Conservation (phyloP, 2,113 vertebrate species). For the Laticauda colubrina region DNA sequence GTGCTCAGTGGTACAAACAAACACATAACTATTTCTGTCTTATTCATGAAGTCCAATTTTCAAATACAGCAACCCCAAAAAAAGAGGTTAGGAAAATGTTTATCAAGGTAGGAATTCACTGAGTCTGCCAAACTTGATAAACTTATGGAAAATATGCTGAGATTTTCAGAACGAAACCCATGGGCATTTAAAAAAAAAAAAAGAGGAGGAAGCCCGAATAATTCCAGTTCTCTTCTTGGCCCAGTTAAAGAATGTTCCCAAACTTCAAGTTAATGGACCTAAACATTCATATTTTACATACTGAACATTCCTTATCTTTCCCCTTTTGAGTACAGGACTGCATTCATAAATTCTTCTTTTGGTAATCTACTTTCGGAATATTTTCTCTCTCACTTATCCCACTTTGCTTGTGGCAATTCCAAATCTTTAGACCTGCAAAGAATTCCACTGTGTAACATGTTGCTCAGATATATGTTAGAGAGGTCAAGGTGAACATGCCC, state of each 20-base stretch:
- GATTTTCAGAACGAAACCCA: conserved; percentile 49
- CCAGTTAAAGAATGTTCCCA: conserved; percentile 17
- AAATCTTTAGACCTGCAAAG: neutral
- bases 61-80: conserved; percentile 3
- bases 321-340: neutral
- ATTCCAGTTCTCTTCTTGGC: neutral
- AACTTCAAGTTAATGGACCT: conserved; percentile 24
- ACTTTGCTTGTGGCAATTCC: neutral
- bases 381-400: neutral
- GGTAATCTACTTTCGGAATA: neutral
- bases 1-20: neutral
- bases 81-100: conserved; percentile 30
- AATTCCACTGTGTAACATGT: neutral
- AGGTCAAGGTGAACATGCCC: neutral
- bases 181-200: conserved; percentile 35
- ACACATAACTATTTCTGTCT: neutral
- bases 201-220: conserved; percentile 13
- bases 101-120: neutral
- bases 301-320: neutral
- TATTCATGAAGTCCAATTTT: neutral
- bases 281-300: neutral
- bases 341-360: neutral
- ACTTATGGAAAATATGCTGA: conserved; percentile 48
- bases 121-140: conserved; percentile 34
- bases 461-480: neutral